phyloP scores from a whole-genome alignment of 2,888 invertebrate genomes.

The Coremacera marginata region DNA sequence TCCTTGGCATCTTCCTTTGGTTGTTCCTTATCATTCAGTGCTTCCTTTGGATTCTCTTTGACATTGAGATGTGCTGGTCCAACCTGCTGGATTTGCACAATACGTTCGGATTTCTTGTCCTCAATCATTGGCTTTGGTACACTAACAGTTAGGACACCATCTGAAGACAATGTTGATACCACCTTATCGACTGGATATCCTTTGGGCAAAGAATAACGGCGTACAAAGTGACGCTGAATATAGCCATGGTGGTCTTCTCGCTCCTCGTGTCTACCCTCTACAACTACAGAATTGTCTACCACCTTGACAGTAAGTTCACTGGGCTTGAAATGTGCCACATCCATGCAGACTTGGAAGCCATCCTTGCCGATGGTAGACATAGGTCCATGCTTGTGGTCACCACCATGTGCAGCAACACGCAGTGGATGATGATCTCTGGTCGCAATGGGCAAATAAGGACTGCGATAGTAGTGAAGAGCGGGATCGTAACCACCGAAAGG shows the following conservation, averaged over 20 bases:
- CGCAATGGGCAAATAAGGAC: slow-evolving; percentile 32
- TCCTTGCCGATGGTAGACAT: slow-evolving; percentile 71
- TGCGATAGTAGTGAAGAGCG: slow-evolving; percentile 24
- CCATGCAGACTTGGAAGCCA: slow-evolving; percentile 79
- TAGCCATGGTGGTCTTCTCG: slow-evolving; percentile 79
- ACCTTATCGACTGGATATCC: slow-evolving; percentile 81
- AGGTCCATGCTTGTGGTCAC: slow-evolving; percentile 70
- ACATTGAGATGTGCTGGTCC: slow-evolving; percentile 72
- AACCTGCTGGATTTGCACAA: slow-evolving; percentile 75
- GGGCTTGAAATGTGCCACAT: slow-evolving; percentile 83
- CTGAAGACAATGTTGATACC: slow-evolving; percentile 80
- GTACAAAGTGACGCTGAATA: slow-evolving; percentile 80
- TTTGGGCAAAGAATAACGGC: slow-evolving; percentile 81
- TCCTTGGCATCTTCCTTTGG: neutral
- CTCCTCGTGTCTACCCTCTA: slow-evolving; percentile 84
- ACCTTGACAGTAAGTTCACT: slow-evolving; percentile 84
- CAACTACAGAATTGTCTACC: slow-evolving; percentile 76
- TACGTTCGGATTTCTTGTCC: slow-evolving; percentile 69
- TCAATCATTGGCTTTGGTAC: slow-evolving; percentile 72
- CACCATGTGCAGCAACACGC: slow-evolving; percentile 76
- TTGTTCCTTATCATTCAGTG: slow-evolving; percentile 15
- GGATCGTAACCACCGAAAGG: slow-evolving; percentile 42
- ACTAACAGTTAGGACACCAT: slow-evolving; percentile 78
- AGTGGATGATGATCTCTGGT: slow-evolving; percentile 24
- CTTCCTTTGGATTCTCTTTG: slow-evolving; percentile 64